These are phyloP conservation scores for Scelioninae gen. 1 DNA, from an alignment of 2,888 invertebrate species.

Conservation along the genomic window DNA sequence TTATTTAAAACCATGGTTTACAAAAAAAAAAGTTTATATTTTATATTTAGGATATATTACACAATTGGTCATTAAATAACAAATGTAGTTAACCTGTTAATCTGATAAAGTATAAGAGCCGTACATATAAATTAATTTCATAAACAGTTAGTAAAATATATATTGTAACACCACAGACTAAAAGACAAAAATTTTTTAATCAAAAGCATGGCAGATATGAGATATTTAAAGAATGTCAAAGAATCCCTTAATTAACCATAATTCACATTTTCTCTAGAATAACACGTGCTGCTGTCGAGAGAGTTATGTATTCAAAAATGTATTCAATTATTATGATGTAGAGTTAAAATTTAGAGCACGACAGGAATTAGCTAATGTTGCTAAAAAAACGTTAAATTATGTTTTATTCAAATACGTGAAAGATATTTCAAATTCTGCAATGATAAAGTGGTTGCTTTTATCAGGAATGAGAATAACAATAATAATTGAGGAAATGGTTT, in stretches of 20 bases:
- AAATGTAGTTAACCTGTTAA: too few species aligned
- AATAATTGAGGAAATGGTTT: slow-evolving; percentile 7
- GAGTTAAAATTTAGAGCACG: too few species aligned
- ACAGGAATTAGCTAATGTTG: not conserved
- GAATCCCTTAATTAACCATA: slow-evolving; percentile 58
- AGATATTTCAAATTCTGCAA: too few species aligned
- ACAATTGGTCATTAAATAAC: too few species aligned
- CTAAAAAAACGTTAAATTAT: too few species aligned
- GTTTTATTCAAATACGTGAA: too few species aligned
- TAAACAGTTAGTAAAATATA: slow-evolving; percentile 48
- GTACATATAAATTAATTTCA: not conserved
- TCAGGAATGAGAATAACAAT: too few species aligned
- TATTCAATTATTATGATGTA: slow-evolving; percentile 25
- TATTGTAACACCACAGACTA: slow-evolving; percentile 25
- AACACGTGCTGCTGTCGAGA: slow-evolving; percentile 12
- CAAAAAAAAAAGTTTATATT: too few species aligned
- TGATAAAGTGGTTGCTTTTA: too few species aligned
- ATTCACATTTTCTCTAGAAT: slow-evolving; percentile 33
- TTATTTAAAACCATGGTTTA: too few species aligned
- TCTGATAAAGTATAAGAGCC: too few species aligned
- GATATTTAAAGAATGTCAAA: slow-evolving; percentile 46
- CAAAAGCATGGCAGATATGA: slow-evolving; percentile 33
- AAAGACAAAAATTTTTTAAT: slow-evolving; percentile 37
- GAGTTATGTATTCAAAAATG: slow-evolving; percentile 36
- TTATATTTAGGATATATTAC: too few species aligned